phyloP scores from a whole-genome alignment of 2,797 vertebrate species.

The Microctenopoma stevenorrisi region DNA sequence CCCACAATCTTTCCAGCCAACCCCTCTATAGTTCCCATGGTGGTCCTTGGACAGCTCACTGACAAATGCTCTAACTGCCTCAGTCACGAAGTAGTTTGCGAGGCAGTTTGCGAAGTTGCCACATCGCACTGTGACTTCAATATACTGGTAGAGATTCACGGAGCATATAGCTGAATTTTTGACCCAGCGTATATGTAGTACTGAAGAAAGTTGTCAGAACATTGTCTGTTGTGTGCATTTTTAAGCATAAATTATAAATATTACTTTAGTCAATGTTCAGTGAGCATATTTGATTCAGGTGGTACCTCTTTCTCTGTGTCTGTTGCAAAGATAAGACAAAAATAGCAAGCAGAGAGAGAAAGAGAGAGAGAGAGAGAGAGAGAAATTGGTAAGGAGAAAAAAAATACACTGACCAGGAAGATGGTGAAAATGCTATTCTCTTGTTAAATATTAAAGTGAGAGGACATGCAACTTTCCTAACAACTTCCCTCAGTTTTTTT shows the following conservation, averaged over 20 bases:
- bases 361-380: constrained; percentile 1
- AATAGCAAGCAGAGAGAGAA: constrained; percentile 44
- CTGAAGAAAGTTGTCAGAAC: constrained; percentile 3
- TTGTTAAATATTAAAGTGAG: constrained; percentile 82
- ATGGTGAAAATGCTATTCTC: constrained; percentile 72
- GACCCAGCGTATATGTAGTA: not conserved
- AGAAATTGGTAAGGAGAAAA: constrained; percentile 25
- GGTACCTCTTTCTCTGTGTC: constrained; percentile 30
- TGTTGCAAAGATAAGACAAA: constrained; percentile 56
- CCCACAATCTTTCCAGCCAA: constrained; percentile 90
- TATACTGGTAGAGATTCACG: constrained; percentile 10
- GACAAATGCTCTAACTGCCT: constrained; percentile 57
- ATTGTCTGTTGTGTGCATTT: constrained; percentile 1
- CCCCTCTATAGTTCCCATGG: constrained; percentile 88
- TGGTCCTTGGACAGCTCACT: constrained; percentile 83
- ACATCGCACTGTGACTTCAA: constrained; percentile 44
- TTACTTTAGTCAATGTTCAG: not conserved
- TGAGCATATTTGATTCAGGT: constrained; percentile 13
- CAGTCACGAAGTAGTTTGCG: constrained; percentile 54
- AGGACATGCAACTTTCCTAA: constrained; percentile 74
- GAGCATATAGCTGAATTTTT: constrained; percentile 7
- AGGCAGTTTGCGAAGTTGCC: constrained; percentile 44
- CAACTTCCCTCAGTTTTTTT: constrained; percentile 61
- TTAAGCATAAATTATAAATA: not conserved
- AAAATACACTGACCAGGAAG: constrained; percentile 54